Evolutionary conservation across 2,797 vertebrate genomes (phyloP), one percentile per base, ranked within the genome.

Genomic region (Peromyscus melanophrys): DNA sequence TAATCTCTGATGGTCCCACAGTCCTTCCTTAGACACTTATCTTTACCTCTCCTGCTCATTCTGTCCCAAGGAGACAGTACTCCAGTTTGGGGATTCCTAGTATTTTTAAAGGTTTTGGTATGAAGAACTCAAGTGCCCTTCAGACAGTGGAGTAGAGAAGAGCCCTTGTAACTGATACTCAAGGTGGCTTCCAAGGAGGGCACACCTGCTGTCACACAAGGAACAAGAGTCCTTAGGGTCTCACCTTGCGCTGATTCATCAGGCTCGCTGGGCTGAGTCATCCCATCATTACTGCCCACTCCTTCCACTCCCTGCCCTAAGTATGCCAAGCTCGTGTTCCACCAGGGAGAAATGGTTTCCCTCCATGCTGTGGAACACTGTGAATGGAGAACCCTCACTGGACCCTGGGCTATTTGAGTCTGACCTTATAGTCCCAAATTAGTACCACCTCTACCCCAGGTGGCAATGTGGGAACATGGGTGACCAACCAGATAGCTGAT

Each of bases 21-120:
- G 23, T 0, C 0, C 31, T n/a, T 31, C 17, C 0, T 0, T 0
- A 31, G 29, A 14, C 4, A 0, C 16, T 1, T 40, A 10, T 13
- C 16, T 80, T 37, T 1, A 11, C 43, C 11, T 12, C 57, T 43
- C 34, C 4, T 2, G 3, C 46, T 34, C 10, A 23, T 14, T 21
- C 21, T 4, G 3, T 3, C 23, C 63, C 78, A 7, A 10, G 10
- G 59, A 84, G 6, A 19, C 14, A 21, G 11, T 23, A 14, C 10
- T 13, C 0, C 25, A 67, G 40, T 57, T 6, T 19, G 31, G n/a
- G 55, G n/a, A 31, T 59, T 59, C 4, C 12, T 31, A 46, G 16
- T 11, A 4, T 34, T 31, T 13, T 52, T 46, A 19, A 11, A 71
- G 14, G 6, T 61, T n/a, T 55, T 10, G 13, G 31, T 4, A 21